These are phyloP conservation scores for Neocrepidodera transversa DNA, from an alignment of 2,888 invertebrate species.

Conservation along the genomic window DNA sequence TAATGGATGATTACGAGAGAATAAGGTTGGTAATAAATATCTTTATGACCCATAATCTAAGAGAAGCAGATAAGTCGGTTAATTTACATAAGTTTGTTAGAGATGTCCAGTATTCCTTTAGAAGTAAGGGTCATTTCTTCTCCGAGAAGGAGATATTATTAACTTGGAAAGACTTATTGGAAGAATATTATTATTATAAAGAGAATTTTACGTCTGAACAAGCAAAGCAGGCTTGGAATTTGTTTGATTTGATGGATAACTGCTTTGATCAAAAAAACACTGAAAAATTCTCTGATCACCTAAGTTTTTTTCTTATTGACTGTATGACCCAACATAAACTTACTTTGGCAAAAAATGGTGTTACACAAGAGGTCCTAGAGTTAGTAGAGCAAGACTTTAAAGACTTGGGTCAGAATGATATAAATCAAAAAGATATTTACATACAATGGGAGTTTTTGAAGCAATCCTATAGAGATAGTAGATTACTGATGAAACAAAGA, in stretches of 20 bases:
- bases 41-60: slow-evolving; percentile 17
- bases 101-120: slow-evolving; percentile 15
- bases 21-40: slow-evolving; percentile 14
- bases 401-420: slow-evolving; percentile 27
- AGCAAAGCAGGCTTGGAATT: slow-evolving; percentile 34
- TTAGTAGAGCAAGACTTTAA: slow-evolving; percentile 18
- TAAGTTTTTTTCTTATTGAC: slow-evolving; percentile 24
- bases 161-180: slow-evolving; percentile 33
- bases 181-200: slow-evolving; percentile 32
- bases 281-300: slow-evolving; percentile 24
- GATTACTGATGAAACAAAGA: slow-evolving; percentile 17
- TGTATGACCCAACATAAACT: slow-evolving; percentile 28
- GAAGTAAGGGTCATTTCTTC: slow-evolving; percentile 16
- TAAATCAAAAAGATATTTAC: slow-evolving; percentile 35
- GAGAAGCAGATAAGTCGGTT: slow-evolving; percentile 15
- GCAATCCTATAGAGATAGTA: slow-evolving; percentile 28
- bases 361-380: slow-evolving; percentile 17
- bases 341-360: slow-evolving; percentile 23
- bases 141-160: slow-evolving; percentile 28
- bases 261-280: slow-evolving; percentile 32
- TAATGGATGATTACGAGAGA: slow-evolving; percentile 18
- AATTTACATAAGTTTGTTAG: slow-evolving; percentile 18
- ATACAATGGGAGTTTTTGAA: slow-evolving; percentile 30
- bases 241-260: slow-evolving; percentile 34
- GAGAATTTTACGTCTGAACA: slow-evolving; percentile 28